Evolutionary conservation across 2,888 invertebrate species (phyloP).

Genomic region (Lordiphosa fenestrarum): DNA sequence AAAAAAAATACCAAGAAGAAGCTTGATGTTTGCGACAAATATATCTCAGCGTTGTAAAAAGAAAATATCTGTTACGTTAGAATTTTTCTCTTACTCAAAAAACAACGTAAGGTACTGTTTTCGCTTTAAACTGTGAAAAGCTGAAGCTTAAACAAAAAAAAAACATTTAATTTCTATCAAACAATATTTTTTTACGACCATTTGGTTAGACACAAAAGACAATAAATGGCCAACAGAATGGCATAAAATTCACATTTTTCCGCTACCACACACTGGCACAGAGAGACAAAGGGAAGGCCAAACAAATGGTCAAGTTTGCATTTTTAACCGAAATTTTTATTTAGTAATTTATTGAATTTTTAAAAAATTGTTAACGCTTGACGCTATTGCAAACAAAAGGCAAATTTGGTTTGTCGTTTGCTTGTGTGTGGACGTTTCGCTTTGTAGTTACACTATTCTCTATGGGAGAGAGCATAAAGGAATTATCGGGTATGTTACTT

Average conservation of each 20-base stretch:
- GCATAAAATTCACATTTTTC: slow-evolving; percentile 4
- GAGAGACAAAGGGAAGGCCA: slow-evolving; percentile 8
- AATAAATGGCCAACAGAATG: background rate
- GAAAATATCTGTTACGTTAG: slow-evolving; percentile 10
- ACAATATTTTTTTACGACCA: slow-evolving; percentile 1
- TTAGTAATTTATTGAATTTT: slow-evolving; percentile 64
- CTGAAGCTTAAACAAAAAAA: background rate
- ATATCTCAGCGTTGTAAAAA: slow-evolving; percentile 43
- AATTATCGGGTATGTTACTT: too few species aligned
- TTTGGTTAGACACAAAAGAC: background rate
- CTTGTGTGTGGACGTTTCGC: slow-evolving; percentile 6
- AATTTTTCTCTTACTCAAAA: background rate
- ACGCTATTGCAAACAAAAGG: slow-evolving; percentile 5
- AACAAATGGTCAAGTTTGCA: slow-evolving; percentile 19
- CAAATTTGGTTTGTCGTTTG: slow-evolving; percentile 2
- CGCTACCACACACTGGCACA: background rate
- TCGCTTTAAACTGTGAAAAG: background rate
- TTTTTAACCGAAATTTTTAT: slow-evolving; percentile 26
- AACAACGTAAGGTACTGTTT: background rate
- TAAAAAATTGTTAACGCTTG: slow-evolving; percentile 43
- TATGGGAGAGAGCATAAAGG: background rate
- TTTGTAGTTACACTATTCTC: slow-evolving; percentile 19
- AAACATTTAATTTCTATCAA: slow-evolving; percentile 1
- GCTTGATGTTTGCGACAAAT: slow-evolving; percentile 46
- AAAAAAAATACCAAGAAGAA: too few species aligned